Evolutionary conservation across 2,113 vertebrate species (phyloP).

Genomic region (Silurus meridionalis): DNA sequence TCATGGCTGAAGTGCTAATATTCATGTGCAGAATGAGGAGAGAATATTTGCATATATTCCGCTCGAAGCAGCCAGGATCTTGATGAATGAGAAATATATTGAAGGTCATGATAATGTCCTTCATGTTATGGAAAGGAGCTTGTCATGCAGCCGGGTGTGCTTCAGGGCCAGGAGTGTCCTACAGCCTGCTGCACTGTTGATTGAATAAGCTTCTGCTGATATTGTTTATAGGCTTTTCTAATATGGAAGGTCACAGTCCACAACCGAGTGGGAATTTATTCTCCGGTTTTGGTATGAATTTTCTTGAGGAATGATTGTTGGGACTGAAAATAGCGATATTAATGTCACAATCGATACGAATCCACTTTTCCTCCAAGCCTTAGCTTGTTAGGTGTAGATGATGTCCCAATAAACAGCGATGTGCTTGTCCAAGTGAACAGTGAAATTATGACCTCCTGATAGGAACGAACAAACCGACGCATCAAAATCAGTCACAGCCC

Average conservation of each 20-base stretch:
- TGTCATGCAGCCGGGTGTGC: not conserved
- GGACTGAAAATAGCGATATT: conserved; percentile 29
- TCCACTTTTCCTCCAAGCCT: conserved; percentile 26
- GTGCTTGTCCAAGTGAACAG: conserved; percentile 46
- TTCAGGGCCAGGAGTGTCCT: not conserved
- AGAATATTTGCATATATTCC: conserved; percentile 34
- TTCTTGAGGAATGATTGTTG: conserved; percentile 36
- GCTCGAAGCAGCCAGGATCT: conserved; percentile 4
- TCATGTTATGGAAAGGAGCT: conserved; percentile 6
- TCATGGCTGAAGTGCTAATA: conserved; percentile 32
- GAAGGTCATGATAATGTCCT: conserved; percentile 35
- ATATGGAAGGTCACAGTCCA: conserved; percentile 35
- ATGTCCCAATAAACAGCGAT: conserved; percentile 41
- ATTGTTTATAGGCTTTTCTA: conserved; percentile 27
- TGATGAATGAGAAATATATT: conserved; percentile 28
- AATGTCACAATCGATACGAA: conserved; percentile 49
- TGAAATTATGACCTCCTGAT: conserved; percentile 56
- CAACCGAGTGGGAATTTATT: conserved; percentile 27
- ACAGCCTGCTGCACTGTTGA: not conserved
- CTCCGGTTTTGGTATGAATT: conserved; percentile 22
- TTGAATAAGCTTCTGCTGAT: conserved; percentile 23
- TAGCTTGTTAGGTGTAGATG: conserved; percentile 36
- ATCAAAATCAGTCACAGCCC: conserved; percentile 51
- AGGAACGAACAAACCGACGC: conserved; percentile 49
- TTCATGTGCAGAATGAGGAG: conserved; percentile 17